Percentiles rank a stretch among this genome's conserved stretches.
These are phyloP conservation scores for Pandemis cinnamomeana DNA, from an alignment of 2,888 invertebrate genomes.

Conservation along the genomic window DNA sequence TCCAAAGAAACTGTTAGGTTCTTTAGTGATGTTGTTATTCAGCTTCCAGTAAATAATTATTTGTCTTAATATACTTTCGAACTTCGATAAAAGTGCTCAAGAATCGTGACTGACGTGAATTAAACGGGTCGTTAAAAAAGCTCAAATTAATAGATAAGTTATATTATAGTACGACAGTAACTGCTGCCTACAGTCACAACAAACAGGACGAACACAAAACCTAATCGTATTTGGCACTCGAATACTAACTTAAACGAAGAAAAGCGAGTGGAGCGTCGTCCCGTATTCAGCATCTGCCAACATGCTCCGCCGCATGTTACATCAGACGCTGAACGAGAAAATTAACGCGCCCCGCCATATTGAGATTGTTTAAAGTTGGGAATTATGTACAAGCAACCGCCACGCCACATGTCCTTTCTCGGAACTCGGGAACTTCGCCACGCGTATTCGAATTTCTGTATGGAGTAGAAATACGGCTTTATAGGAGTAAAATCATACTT, in stretches of 20 bases:
- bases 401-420: constrained; percentile 78
- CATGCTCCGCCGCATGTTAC: constrained; percentile 40
- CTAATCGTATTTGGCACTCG: not conserved
- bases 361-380: constrained; percentile 80
- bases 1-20: not conserved
- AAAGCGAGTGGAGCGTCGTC: not conserved
- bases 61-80: not conserved
- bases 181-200: not conserved
- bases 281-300: not conserved
- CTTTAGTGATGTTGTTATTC: not conserved
- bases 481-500: constrained; percentile 85
- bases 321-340: constrained; percentile 55
- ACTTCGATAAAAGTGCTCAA: too few relatives aligned
- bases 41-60: not conserved
- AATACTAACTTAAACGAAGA: constrained; percentile 3
- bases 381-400: constrained; percentile 78
- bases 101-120: not conserved
- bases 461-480: constrained; percentile 85
- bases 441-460: constrained; percentile 83
- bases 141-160: not conserved
- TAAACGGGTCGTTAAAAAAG: not conserved
- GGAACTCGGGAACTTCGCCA: constrained; percentile 76
- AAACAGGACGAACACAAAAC: not conserved
- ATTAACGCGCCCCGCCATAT: constrained; percentile 71
- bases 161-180: not conserved